These are phyloP conservation scores for Apamea sordens DNA, from an alignment of 2,888 invertebrate genomes.

Conservation along the genomic window DNA sequence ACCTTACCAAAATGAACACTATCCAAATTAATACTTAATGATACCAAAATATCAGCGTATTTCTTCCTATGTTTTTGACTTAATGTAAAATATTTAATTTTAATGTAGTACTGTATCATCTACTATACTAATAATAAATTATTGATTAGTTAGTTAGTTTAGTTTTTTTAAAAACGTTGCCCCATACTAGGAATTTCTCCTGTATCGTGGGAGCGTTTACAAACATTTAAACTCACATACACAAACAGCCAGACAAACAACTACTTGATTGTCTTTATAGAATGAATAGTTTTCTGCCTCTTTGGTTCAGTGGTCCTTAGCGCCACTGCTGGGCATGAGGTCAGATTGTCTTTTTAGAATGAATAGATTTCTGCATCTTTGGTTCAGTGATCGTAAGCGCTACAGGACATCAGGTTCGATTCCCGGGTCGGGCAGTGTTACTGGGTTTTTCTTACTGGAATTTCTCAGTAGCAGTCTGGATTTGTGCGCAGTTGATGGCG, in stretches of 20 bases:
- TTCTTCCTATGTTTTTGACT: constrained; percentile 1
- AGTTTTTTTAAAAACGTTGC: no score
- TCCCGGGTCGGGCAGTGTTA: not conserved
- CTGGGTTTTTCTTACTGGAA: not conserved
- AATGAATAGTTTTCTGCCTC: not conserved
- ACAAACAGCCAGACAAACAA: no score
- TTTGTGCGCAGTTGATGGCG: not conserved
- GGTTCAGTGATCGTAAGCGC: no score
- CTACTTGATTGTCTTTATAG: not conserved
- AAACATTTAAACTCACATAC: no score
- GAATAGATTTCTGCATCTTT: not conserved
- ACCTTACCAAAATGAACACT: constrained; percentile 2
- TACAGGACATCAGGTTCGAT: no score
- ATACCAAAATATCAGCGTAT: not conserved
- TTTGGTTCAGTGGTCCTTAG: no score
- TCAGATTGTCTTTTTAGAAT: not conserved
- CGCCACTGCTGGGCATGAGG: not conserved
- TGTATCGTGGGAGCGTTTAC: no score
- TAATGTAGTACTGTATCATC: not conserved
- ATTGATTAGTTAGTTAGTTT: not conserved
- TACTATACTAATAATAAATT: not conserved
- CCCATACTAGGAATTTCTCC: no score
- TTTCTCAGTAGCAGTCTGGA: not conserved
- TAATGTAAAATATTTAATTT: not conserved
- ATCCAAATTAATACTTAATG: not conserved